These are phyloP conservation scores for Corapipo altera DNA, from an alignment of 2,113 vertebrate species.

Conservation along the genomic window DNA sequence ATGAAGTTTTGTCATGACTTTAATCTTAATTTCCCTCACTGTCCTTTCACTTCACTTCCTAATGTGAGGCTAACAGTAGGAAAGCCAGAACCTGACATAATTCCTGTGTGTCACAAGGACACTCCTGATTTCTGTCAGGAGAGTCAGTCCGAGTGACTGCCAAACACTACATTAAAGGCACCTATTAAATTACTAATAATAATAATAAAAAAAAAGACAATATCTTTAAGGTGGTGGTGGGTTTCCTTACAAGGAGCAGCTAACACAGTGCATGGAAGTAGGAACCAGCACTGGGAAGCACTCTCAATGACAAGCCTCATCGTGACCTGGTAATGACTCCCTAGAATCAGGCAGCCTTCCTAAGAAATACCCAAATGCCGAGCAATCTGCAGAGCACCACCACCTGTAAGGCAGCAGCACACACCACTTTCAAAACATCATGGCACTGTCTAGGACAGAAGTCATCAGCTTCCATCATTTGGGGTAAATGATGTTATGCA, in stretches of 20 bases:
- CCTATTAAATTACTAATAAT: neutral
- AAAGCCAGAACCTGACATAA: neutral
- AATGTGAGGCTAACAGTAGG: neutral
- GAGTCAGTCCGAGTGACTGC: neutral
- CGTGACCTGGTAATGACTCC: neutral
- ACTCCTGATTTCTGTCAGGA: neutral
- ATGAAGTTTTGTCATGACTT: neutral
- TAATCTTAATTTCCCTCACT: neutral
- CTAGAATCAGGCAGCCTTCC: neutral
- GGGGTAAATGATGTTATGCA: neutral
- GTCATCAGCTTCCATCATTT: neutral
- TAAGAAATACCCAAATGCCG: neutral
- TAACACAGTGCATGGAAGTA: neutral
- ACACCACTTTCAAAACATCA: neutral
- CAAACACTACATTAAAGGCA: neutral
- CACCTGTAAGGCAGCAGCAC: neutral
- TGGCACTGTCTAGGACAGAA: neutral
- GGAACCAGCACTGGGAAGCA: neutral
- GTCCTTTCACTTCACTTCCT: neutral
- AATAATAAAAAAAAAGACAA: rapidly evolving
- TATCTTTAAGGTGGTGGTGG: neutral
- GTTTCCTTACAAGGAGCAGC: neutral
- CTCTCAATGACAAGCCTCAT: neutral
- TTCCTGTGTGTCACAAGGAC: rapidly evolving
- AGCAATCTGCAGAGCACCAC: neutral